Evolutionary conservation across 2,797 vertebrate species (phyloP), one percentile per base, ranked within the genome.

Genomic region (Macropus fuliginosus): DNA sequence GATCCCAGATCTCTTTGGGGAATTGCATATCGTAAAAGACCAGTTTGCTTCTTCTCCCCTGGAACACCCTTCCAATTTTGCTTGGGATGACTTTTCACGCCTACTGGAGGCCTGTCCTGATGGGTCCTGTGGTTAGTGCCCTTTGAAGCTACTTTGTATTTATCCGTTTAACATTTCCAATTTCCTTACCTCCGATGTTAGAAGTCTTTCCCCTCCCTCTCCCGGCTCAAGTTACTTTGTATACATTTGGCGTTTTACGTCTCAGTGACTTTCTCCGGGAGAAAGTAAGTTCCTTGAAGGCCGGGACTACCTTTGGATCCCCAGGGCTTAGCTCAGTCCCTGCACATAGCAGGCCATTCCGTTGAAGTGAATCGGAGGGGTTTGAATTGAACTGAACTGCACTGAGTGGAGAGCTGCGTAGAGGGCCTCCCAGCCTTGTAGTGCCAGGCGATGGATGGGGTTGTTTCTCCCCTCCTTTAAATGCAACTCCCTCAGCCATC

Each of bases 401-500:
- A 6, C 28, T 40, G 9, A 57, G 31, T 66, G 74, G 40, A 50
- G 40, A 50, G 21, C 74, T 8, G 40, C 3, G 8, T 12, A 27
- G 40, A 50, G 40, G 74, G 74, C 90, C 90, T 54, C 90, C 52
- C 52, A 91, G 50, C 52, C 90, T 91, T 34, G 29, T 55, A 54
- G 34, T 91, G 54, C 28, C 54, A 55, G 90, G 52, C 46, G 50
- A 28, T 28, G 28, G 89, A 54, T 54, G 31, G 54, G 90, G 29
- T 54, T 54, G 29, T 91, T 1, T 81, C 93, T 92, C 95, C 96
- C 92, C 56, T 92, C 50, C 97, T 98, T 97, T 95, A 96, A 97
- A 98, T 98, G 74, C 97, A 96, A 98, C 98, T 98, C 98, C 98
- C 98, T 98, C 96, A 0, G 95, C 97, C 98, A 98, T 98, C 97